Evolutionary conservation across 2,113 vertebrate species (phyloP).

Genomic region (Riparia riparia): DNA sequence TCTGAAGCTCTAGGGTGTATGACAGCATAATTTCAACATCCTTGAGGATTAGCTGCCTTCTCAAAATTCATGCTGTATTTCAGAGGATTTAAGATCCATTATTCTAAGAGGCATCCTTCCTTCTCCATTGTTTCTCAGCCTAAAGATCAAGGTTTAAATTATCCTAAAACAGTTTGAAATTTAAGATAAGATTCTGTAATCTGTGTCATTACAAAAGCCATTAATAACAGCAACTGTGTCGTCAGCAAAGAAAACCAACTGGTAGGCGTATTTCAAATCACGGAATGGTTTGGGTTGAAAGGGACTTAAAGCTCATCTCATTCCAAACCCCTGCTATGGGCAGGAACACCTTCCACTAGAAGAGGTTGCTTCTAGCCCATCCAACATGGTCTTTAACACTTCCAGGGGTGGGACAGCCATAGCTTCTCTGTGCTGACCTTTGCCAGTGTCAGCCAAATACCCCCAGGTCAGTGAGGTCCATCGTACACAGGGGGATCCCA

Average conservation of each 20-base stretch:
- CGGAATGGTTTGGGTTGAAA: not conserved
- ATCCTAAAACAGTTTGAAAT: not conserved
- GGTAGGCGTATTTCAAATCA: not conserved
- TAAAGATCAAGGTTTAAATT: not conserved
- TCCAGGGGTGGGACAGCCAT: not conserved
- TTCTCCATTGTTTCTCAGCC: not conserved
- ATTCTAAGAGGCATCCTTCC: not conserved
- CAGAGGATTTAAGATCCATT: not conserved
- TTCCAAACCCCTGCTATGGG: not conserved
- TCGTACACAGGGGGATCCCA: not conserved
- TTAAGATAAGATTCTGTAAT: not conserved
- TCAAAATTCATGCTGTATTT: not conserved
- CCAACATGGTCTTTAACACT: not conserved
- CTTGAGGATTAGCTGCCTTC: not conserved
- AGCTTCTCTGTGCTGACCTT: not conserved
- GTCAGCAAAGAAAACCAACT: not conserved
- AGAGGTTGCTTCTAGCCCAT: not conserved
- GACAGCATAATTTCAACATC: not conserved
- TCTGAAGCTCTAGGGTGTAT: not conserved
- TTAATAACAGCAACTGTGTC: not conserved
- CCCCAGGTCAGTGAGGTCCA: not conserved
- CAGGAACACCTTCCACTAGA: not conserved
- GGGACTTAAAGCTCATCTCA: not conserved
- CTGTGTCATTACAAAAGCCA: not conserved
- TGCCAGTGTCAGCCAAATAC: not conserved